phyloP scores from a whole-genome alignment of 1,140 invertebrate species.

The Argopecten irradians region DNA sequence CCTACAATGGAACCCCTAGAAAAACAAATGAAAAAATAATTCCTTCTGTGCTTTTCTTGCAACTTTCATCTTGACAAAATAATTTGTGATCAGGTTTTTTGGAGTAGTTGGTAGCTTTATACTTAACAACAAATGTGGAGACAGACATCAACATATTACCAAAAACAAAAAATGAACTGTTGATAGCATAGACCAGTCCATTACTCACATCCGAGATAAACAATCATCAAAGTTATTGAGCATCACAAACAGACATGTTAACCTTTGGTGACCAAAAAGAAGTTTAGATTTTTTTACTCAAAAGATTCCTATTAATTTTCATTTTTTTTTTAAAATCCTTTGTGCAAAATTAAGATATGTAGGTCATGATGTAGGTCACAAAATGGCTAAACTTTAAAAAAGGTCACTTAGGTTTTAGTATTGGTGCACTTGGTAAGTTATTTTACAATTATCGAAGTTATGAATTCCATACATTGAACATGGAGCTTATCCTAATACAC shows the following conservation, averaged over 20 bases:
- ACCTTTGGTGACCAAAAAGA: too few species aligned
- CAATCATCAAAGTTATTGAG: too few species aligned
- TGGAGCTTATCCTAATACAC: neutral
- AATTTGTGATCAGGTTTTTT: neutral
- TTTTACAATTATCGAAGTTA: neutral
- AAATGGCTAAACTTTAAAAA: neutral
- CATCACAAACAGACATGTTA: too few species aligned
- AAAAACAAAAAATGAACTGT: neutral
- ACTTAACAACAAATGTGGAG: neutral
- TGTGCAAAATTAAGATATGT: neutral
- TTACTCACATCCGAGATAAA: too few species aligned
- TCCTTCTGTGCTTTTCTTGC: too few species aligned
- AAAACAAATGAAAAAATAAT: conserved; percentile 60
- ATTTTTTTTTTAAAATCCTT: too few species aligned
- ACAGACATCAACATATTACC: too few species aligned
- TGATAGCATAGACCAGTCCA: too few species aligned
- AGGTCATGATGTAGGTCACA: neutral
- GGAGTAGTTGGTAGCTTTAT: neutral
- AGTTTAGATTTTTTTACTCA: too few species aligned
- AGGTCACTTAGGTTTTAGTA: neutral
- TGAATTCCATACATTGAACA: neutral
- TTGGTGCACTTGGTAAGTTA: neutral
- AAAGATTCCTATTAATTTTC: neutral
- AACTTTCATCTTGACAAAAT: too few species aligned
- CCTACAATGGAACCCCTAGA: conserved; percentile 93